Evolutionary conservation across 2,113 vertebrate species (phyloP).

Genomic region (Anolis sagrei): DNA sequence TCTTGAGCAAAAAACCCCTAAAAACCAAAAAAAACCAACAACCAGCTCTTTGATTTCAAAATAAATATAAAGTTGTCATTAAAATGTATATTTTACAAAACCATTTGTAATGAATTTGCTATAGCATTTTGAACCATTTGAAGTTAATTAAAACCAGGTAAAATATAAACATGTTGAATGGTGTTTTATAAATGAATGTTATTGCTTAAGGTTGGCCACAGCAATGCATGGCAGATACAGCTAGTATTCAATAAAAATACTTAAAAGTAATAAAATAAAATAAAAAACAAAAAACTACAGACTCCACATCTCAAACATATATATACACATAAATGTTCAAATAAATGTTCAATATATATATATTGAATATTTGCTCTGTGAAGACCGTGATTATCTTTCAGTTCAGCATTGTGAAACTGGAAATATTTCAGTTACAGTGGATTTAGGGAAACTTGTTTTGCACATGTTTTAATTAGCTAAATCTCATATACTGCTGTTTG

Average conservation of each 20-base stretch:
- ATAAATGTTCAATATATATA: too few species aligned
- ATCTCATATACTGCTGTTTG: constrained; percentile 44
- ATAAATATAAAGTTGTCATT: not conserved
- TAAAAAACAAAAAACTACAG: too few species aligned
- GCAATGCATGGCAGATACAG: too few species aligned
- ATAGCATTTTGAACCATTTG: not conserved
- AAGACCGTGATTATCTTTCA: not conserved
- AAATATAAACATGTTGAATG: too few species aligned
- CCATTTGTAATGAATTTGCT: not conserved
- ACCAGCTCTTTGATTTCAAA: not conserved
- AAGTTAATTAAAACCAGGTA: too few species aligned
- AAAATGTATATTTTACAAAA: not conserved
- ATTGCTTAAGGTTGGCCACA: too few species aligned
- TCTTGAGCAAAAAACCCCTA: too few species aligned
- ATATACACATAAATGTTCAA: too few species aligned
- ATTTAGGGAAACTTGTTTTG: constrained; percentile 10
- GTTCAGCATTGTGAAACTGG: not conserved
- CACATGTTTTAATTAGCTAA: constrained; percentile 42
- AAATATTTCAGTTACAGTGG: constrained; percentile 30
- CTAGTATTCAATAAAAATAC: too few species aligned
- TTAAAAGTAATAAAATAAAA: too few species aligned
- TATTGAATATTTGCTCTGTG: not conserved
- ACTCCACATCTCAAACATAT: too few species aligned
- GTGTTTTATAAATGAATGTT: not conserved
- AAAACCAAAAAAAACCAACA: too few species aligned